Base-by-base conservation (phyloP, 2,797 vertebrate species). In the Darevskia mixta region DNA sequence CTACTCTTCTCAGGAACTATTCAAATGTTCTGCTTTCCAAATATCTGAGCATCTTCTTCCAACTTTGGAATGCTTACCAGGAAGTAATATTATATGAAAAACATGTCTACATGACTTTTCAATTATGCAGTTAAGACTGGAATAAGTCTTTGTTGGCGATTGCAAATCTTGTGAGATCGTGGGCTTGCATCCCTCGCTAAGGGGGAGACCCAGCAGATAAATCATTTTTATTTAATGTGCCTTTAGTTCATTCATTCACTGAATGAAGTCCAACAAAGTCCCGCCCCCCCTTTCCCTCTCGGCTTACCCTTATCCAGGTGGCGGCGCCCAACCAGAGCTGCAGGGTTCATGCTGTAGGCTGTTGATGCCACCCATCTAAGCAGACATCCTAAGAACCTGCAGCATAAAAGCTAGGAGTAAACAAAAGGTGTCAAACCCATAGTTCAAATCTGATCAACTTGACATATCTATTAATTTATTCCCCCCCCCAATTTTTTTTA, bases 71-170 rank as follows among this genome's bases (percentile, higher is more conserved):
- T 41, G 35, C 80, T 80, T 86, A 79, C 32, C 61, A 38, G n/a
- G 64, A 77, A 67, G 58, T 38, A 83, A 87, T 67, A 69, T 55
- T 45, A 67, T 77, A 82, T 76, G 38, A 15, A 66, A 76, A 82
- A 82, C 58, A 82, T 18, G 15, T 18, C 35, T 1, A 25, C 43
- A 0, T 64, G 32, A 29, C 15, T 38, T 5, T 41, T 25, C 58
- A 61, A 29, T 41, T 86, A 81, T 38, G 80, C 85, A 80, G 1
- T 43, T 13, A 72, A 58, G 32, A 41, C 41, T 67, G 20, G 4
- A 64, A 67, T 20, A 66, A 29, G 43, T 75, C 5, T 66, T 27
- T 13, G 8, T 27, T 67, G 41, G 43, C 27, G 13, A 73, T 32
- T n/a, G 66, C 15, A 35, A 64, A 17, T 27, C 4, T 20, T 85